Conservation (phyloP, 2,797 vertebrate species). For the Lindbergichthys nudifrons region DNA sequence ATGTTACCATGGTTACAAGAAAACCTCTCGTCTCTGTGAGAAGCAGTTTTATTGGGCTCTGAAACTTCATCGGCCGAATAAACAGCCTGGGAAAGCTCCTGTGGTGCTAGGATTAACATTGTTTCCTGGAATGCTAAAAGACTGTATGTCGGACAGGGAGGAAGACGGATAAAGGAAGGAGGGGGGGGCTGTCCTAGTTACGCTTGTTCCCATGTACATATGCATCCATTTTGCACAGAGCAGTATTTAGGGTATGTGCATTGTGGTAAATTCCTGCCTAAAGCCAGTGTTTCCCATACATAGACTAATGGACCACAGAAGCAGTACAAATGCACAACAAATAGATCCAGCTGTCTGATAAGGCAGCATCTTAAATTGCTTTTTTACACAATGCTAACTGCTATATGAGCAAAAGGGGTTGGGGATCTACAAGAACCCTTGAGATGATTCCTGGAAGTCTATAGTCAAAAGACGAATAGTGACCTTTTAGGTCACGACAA, state of each 20-base stretch:
- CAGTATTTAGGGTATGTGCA: conserved; percentile 44
- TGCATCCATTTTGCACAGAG: conserved; percentile 3
- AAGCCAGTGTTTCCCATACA: conserved; percentile 40
- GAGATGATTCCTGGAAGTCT: conserved; percentile 36
- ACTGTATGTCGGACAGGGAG: conserved; percentile 20
- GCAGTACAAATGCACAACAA: conserved; percentile 12
- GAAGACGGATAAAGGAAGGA: conserved; percentile 14
- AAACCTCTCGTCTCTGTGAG: conserved; percentile 43
- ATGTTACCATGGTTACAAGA: conserved; percentile 72
- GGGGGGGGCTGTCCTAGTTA: conserved; percentile 53
- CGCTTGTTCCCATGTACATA: conserved; percentile 30
- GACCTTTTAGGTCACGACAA: background rate
- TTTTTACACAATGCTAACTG: conserved; percentile 26
- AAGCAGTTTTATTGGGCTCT: conserved; percentile 67
- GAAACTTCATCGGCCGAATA: conserved; percentile 60
- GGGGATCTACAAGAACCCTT: conserved; percentile 11
- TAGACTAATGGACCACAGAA: background rate
- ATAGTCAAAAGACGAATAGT: conserved; percentile 4
- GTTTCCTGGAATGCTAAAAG: conserved; percentile 56
- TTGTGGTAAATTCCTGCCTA: conserved; percentile 45
- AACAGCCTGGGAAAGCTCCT: conserved; percentile 75
- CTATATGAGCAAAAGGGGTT: conserved; percentile 7
- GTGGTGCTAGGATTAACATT: conserved; percentile 50
- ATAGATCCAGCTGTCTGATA: conserved; percentile 27
- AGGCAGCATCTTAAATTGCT: background rate